Evolutionary conservation across 2,888 invertebrate species (phyloP), one percentile per base, ranked within the genome.

Genomic region (Hypselothyrea guttata): DNA sequence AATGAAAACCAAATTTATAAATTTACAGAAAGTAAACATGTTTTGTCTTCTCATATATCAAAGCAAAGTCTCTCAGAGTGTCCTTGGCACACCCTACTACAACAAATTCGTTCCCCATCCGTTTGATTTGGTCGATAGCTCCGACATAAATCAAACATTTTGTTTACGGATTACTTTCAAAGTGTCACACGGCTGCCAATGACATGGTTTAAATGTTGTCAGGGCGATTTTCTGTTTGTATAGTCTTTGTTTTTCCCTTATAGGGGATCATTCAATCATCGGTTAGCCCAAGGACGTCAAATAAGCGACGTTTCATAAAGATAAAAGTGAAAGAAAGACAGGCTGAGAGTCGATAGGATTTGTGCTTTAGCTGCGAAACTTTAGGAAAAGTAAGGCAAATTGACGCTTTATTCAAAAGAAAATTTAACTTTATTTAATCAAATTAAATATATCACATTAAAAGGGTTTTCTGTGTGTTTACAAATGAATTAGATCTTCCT

Each of bases 81-180:
- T 33, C 22, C 11, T 7, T 5, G 9, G 9, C 30, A 5, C 30
- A 7, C 3, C 30, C 30, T n/a, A 2, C 30, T 28, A 13, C 7
- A 2, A n/a, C 22, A 22, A 22, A 22, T 4, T 22, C 22, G 11
- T 28, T 18, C 13, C 2, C 11, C 37, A 34, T 15, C 5, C 15
- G 38, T 31, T 11, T 5, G 41, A 40, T 12, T 8, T 38, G 53
- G 34, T 61, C 35, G 30, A 47, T 56, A 57, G 38, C 55, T 47
- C 70, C 75, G 83, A 72, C 79, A 79, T 78, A 75, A 75, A 82
- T 77, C 83, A 82, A 75, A 75, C 67, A 72, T 70, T 72, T 70
- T 61, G 54, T 63, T 40, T 40, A 31, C 34, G 72, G 72, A 78
- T 77, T 75, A 71, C 56, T 70, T 82, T 55, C 52, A 71, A 63